Base-by-base conservation (phyloP, 2,888 invertebrate species). In the Brenthis ino region DNA sequence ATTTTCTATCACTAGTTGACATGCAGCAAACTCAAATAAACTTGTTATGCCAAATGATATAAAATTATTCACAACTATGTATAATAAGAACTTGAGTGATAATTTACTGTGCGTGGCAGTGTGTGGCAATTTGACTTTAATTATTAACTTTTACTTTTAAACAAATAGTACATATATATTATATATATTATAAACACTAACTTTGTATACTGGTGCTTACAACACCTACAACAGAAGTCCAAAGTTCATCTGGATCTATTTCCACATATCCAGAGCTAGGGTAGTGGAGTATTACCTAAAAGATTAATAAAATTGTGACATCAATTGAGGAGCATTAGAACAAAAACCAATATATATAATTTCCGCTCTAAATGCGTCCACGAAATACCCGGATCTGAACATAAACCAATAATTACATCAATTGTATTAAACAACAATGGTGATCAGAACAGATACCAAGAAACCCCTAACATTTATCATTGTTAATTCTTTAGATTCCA, bases 201-300 rank as follows among this genome's bases (percentile, higher is more conserved):
- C 97, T 94, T 87, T 90, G 86, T 65, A 97, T 92, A 51, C 97
- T 96, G 65, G 94, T 93, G 74, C 94, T 94, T 63, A 98, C 94
- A 66, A 97, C 96, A 78, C 85, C 84, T 51, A 95, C 84, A 75
- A 97, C 94, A 72, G 94, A 94, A 6, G 88, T 85, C 96, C 98
- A 98, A 71, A 99, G 86, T 75, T 95, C 93, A 76, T 97, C 95
- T 2, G 98, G 98, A 81, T 97, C 96, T 75, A 99, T 98, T 94
- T 99, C 99, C 72, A 96, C 96, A 87, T 95, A 96, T 14, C 97
- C 97, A 60, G 95, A 95, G 74, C 95, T 87, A 0, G 98, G 97
- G 85, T 96, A 96, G 53, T 96, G 91, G 54, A 98, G 87, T 75
- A 95, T 93, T 64, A 98, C 95, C 98, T 98, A 82, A 57, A 83